A percentile compares a stretch with the other conserved stretches of the same genome.
Conservation (phyloP, 1,140 invertebrate genomes). For the Neodiprion fabricii region DNA sequence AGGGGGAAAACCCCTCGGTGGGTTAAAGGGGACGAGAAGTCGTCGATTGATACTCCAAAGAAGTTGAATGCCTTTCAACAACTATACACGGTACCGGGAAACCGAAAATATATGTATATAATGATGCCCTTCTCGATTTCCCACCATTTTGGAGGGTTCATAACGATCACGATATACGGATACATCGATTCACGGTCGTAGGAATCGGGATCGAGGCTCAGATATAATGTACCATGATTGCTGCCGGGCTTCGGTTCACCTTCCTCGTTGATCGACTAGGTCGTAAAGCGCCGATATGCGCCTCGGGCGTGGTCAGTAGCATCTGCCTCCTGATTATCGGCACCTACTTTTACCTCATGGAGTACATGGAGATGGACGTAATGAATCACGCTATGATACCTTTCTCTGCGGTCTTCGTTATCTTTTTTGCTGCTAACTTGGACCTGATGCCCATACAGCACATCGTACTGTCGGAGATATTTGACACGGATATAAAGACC, state of each 20-base stretch:
- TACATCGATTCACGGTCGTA: constrained; percentile 71
- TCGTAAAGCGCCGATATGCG: constrained; percentile 59
- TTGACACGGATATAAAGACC: constrained; percentile 71
- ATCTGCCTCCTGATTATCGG: constrained; percentile 61
- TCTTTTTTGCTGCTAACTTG: constrained; percentile 71
- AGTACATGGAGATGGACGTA: constrained; percentile 35
- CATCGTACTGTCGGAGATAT: constrained; percentile 74
- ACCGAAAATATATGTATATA: constrained; percentile 70
- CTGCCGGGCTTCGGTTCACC: constrained; percentile 59
- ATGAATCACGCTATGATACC: constrained; percentile 62
- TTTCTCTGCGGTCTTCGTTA: constrained; percentile 66
- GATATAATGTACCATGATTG: constrained; percentile 48
- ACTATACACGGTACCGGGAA: constrained; percentile 63
- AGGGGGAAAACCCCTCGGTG: too few species aligned
- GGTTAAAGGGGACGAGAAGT: background rate
- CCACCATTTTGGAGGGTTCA: constrained; percentile 76
- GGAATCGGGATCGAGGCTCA: constrained; percentile 57
- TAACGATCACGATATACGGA: constrained; percentile 73
- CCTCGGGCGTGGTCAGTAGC: constrained; percentile 38
- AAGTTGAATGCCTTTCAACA: constrained; percentile 51
- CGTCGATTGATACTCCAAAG: background rate
- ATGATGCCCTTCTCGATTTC: constrained; percentile 70
- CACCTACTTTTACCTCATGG: constrained; percentile 66
- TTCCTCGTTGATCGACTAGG: constrained; percentile 60
- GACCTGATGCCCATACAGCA: constrained; percentile 74